Conservation (phyloP, 1,140 invertebrate genomes). For the Kradibia gibbosae region DNA sequence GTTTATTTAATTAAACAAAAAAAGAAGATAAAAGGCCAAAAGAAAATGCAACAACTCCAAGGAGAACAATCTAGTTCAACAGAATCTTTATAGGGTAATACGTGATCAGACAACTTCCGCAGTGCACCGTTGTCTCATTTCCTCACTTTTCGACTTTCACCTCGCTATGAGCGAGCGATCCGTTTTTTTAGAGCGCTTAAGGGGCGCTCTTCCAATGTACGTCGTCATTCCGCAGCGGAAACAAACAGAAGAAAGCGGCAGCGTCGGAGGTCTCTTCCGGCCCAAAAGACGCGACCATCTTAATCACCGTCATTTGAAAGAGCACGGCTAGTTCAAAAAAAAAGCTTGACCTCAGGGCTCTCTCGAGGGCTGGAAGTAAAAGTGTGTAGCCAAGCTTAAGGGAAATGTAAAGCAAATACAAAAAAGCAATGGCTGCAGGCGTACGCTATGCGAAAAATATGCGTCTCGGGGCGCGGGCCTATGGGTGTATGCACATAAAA, state of each 20-base stretch:
- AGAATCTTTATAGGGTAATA: no score
- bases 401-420: not conserved
- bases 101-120: no score
- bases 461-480: no score
- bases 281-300: not conserved
- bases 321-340: not conserved
- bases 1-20: no score
- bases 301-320: conserved; percentile 16
- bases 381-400: not conserved
- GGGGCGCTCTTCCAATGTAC: not conserved
- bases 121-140: no score
- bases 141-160: no score
- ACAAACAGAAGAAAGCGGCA: not conserved
- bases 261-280: conserved; percentile 2
- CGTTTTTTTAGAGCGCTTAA: not conserved
- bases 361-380: not conserved
- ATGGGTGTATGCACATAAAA: no score
- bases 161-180: not conserved
- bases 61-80: no score
- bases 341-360: not conserved
- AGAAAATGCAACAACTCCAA: no score
- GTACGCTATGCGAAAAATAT: not conserved
- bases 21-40: no score
- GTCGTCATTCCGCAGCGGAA: not conserved
- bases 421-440: not conserved